Conservation (phyloP, 2,797 vertebrate species). For the Fratercula arctica region DNA sequence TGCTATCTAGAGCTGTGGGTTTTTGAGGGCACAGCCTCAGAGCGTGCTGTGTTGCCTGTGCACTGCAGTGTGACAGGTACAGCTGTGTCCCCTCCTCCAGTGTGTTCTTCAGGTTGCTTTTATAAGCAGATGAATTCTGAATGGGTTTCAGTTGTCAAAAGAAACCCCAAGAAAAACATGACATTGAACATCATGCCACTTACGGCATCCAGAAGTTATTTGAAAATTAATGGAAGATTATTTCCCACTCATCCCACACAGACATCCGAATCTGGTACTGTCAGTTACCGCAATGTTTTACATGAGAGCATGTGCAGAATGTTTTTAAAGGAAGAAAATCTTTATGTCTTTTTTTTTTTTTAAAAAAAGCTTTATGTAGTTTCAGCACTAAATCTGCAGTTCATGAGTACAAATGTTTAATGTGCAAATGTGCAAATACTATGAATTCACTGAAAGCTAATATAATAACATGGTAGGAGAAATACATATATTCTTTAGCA, state of each 20-base stretch:
- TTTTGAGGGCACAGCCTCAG: not conserved
- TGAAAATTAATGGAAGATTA: constrained; percentile 29
- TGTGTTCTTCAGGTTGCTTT: not conserved
- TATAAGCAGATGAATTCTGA: not conserved
- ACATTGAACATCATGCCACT: not conserved
- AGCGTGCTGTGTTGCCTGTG: fast-evolving
- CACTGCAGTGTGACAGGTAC: not conserved
- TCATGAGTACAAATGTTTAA: not conserved
- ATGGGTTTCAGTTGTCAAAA: not conserved
- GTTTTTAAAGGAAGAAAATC: not conserved
- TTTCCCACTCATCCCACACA: not conserved
- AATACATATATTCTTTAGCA: not conserved
- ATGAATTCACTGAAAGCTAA: not conserved
- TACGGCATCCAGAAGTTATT: not conserved
- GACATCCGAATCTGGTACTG: not conserved
- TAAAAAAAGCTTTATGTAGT: not conserved
- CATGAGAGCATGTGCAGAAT: not conserved
- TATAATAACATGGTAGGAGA: not conserved
- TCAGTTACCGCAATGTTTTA: not conserved
- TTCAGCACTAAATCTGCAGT: not conserved
- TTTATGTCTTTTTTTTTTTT: not conserved
- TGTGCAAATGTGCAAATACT: not conserved
- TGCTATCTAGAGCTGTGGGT: not conserved
- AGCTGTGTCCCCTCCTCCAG: not conserved
- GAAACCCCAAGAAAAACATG: not conserved